Conservation (phyloP, 1,140 invertebrate genomes). For the Lucilia sericata region DNA sequence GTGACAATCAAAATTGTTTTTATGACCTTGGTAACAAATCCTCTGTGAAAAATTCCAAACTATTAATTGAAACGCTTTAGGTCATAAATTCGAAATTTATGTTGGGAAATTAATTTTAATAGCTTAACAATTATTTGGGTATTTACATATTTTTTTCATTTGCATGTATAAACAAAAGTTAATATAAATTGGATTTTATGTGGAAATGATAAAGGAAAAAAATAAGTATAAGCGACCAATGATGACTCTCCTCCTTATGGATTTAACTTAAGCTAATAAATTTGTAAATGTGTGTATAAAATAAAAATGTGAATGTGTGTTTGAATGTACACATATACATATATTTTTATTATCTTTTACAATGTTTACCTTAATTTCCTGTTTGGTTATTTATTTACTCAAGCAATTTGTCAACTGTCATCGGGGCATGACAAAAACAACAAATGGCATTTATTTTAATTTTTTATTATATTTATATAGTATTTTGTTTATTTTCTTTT, state of each 20-base stretch:
- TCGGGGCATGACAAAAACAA: background rate
- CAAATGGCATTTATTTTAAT: conserved; percentile 3
- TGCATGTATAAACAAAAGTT: background rate
- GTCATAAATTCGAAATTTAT: background rate
- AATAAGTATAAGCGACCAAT: no score
- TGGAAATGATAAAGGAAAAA: background rate
- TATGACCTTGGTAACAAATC: no score
- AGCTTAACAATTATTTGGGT: conserved; percentile 1
- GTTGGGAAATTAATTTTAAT: conserved; percentile 21
- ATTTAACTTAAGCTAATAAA: no score
- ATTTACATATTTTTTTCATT: background rate
- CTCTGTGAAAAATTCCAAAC: no score
- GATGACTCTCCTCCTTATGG: no score
- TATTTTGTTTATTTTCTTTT: conserved; percentile 1
- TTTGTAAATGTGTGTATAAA: background rate
- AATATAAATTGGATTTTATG: background rate
- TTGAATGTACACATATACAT: background rate
- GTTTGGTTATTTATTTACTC: conserved; percentile 35
- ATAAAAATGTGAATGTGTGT: background rate
- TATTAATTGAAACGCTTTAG: background rate
- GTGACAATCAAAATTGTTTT: no score
- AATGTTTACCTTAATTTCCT: conserved; percentile 43
- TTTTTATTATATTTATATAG: background rate
- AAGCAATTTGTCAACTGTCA: conserved; percentile 44
- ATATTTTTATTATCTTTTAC: conserved; percentile 33